Percentiles rank a stretch among this genome's conserved stretches.
phyloP scores from a whole-genome alignment of 2,888 invertebrate genomes.

The Erynnis tages region DNA sequence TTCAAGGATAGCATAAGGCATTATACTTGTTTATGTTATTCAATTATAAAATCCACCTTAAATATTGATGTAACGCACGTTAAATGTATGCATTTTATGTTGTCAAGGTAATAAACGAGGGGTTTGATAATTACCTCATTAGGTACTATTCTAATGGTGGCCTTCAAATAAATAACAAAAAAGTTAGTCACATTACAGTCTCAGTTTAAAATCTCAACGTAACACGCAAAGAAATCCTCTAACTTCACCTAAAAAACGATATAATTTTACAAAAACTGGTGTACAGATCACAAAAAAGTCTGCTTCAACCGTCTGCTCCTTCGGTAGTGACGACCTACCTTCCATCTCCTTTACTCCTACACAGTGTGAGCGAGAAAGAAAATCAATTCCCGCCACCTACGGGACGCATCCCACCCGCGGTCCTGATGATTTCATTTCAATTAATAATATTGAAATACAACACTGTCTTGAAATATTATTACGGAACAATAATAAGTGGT shows the following conservation, averaged over 20 bases:
- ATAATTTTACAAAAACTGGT: slow-evolving; percentile 11
- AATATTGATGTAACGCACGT: no score
- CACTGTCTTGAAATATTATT: slow-evolving; percentile 12
- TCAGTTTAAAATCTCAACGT: no score
- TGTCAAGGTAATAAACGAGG: no score
- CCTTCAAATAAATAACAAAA: no score
- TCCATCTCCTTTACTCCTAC: slow-evolving; percentile 39
- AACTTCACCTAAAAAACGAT: neutral
- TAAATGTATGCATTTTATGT: no score
- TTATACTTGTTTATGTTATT: no score
- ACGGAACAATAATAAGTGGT: neutral
- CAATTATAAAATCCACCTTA: no score
- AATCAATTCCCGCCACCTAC: slow-evolving; percentile 56
- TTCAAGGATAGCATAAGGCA: no score
- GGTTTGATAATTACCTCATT: no score
- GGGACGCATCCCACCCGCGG: slow-evolving; percentile 53
- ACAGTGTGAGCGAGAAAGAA: slow-evolving; percentile 39
- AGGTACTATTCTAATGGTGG: no score
- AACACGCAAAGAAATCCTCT: neutral
- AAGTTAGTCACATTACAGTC: no score
- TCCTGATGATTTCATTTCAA: slow-evolving; percentile 63
- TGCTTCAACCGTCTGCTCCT: slow-evolving; percentile 38
- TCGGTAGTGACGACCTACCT: slow-evolving; percentile 30
- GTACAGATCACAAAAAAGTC: slow-evolving; percentile 20
- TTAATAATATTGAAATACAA: slow-evolving; percentile 52